phyloP scores from a whole-genome alignment of 2,888 invertebrate genomes.

The Sarcophaga carnaria region DNA sequence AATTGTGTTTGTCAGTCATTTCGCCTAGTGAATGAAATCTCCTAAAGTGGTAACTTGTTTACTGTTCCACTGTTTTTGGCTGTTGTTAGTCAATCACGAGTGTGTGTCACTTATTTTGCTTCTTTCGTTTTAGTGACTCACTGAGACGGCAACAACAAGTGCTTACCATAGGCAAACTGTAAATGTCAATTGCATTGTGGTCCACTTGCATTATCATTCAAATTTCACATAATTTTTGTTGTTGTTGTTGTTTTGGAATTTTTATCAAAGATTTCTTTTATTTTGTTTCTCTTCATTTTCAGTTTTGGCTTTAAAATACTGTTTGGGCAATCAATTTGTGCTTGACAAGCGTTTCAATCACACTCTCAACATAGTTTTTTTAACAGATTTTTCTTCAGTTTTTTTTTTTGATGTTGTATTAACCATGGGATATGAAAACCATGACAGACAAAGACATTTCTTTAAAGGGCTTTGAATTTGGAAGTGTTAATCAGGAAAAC shows the following conservation, averaged over 20 bases:
- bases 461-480: no score
- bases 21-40: conserved; percentile 46
- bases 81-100: conserved; percentile 45
- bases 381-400: neutral
- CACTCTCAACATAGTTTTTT: conserved; percentile 12
- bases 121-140: conserved; percentile 27
- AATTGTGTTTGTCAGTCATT: conserved; percentile 41
- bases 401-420: neutral
- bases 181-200: conserved; percentile 21
- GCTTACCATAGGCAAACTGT: conserved; percentile 46
- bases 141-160: conserved; percentile 27
- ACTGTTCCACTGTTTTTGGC: conserved; percentile 41
- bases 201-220: conserved; percentile 36
- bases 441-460: no score
- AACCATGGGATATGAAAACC: no score
- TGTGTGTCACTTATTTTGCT: conserved; percentile 7
- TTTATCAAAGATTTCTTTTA: neutral
- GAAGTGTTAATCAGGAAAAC: no score
- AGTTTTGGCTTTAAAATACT: conserved; percentile 10
- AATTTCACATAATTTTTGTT: conserved; percentile 22
- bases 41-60: conserved; percentile 54
- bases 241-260: conserved; percentile 13
- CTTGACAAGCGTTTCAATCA: conserved; percentile 64
- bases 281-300: neutral
- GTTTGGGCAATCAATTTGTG: conserved; percentile 61